Percentiles rank a stretch among this genome's conserved stretches.
These are phyloP conservation scores for Pluvianellus socialis DNA, from an alignment of 2,113 vertebrate species.

Conservation along the genomic window DNA sequence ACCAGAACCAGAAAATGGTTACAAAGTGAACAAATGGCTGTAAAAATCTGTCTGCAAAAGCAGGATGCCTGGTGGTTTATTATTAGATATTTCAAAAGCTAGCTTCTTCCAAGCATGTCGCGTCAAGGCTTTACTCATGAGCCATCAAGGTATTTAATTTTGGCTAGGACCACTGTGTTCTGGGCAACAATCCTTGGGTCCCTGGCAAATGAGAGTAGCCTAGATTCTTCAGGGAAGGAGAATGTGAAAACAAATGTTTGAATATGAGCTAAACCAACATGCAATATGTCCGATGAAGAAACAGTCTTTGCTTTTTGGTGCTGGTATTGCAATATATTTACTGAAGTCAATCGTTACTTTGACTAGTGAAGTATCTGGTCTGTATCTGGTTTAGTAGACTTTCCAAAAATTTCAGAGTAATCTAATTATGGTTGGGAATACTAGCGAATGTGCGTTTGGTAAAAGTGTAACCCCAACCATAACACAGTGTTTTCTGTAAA, in stretches of 20 bases:
- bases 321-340: background rate
- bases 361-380: background rate
- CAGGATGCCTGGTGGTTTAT: background rate
- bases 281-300: background rate
- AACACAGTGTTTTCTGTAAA: background rate
- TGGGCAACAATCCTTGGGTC: background rate
- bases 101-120: background rate
- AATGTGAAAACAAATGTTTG: background rate
- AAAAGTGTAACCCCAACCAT: background rate
- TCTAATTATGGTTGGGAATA: background rate
- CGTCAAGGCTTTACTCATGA: background rate
- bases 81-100: background rate
- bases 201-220: background rate
- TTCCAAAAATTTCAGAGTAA: background rate
- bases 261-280: background rate
- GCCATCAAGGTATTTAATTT: background rate
- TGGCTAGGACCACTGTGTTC: background rate
- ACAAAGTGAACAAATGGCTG: background rate
- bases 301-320: background rate
- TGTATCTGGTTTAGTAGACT: background rate
- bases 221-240: background rate
- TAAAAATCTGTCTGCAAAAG: background rate
- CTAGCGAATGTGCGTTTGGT: background rate
- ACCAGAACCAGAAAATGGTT: background rate
- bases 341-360: background rate